phyloP scores from a whole-genome alignment of 2,797 vertebrate species.

The Spea hammondii region DNA sequence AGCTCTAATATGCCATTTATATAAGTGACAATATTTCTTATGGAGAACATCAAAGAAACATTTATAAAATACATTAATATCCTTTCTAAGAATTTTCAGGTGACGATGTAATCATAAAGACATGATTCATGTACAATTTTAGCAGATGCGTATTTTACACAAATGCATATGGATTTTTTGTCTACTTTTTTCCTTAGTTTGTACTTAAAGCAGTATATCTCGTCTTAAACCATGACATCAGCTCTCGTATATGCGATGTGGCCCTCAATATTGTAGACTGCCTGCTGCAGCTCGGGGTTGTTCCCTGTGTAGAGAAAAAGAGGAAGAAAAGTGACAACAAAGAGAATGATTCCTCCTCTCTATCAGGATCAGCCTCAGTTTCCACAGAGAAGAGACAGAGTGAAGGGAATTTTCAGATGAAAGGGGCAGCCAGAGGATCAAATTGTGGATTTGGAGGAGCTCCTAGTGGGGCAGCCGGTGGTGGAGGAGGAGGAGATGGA shows the following conservation, averaged over 20 bases:
- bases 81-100: too few species aligned
- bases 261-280: constrained; percentile 95
- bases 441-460: constrained; percentile 68
- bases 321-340: constrained; percentile 88
- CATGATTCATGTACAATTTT: neutral
- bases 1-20: too few species aligned
- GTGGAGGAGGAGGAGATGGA: constrained; percentile 74
- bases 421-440: constrained; percentile 71
- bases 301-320: constrained; percentile 86
- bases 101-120: neutral
- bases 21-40: too few species aligned
- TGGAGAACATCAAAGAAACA: too few species aligned
- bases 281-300: constrained; percentile 90
- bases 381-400: constrained; percentile 75
- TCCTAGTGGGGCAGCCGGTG: constrained; percentile 69
- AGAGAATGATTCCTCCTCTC: constrained; percentile 74
- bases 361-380: constrained; percentile 33
- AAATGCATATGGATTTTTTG: neutral
- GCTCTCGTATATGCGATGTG: constrained; percentile 93
- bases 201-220: constrained; percentile 90
- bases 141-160: too few species aligned
- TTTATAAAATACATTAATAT: too few species aligned
- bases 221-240: constrained; percentile 93
- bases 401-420: constrained; percentile 77
- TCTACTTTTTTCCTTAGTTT: constrained; percentile 68